Evolutionary conservation across 2,113 vertebrate genomes (phyloP), one percentile per base, ranked within the genome.

Genomic region (Sciurus niger): DNA sequence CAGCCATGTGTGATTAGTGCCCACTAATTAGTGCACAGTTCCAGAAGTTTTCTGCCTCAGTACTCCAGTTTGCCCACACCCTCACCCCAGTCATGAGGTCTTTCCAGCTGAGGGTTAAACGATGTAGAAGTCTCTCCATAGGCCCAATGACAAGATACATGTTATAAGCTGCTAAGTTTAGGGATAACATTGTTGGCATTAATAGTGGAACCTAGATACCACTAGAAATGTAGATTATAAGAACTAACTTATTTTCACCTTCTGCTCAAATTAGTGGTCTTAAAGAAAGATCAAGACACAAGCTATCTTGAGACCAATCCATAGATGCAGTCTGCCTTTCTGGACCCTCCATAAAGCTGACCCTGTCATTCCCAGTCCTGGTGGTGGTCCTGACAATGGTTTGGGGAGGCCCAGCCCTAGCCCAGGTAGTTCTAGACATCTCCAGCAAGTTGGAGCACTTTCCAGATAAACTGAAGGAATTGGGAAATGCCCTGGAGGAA

Each of bases 251-350:
- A 25, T 70, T 91, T 91, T 70, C 70, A 4, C n/a, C 51, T 3
- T 80, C 53, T 73, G 18, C 37, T 77, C 51, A 91, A 67, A 12
- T 89, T 24, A 90, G 63, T 60, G 74, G 24, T 86, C 83, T 95
- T 40, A 48, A 63, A n/a, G 53, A 86, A 89, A 73, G 4, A 17
- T 72, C 51, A 94, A 95, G 80, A n/a, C 22, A 18, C 2, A 9
- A 51, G 14, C 2, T 67, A 22, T 67, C 8, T 43, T 79, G 24
- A 8, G 30, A 7, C 3, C 30, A 28, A 17, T 53, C 7, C 8
- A 13, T 32, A 79, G 46, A 55, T 79, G 6, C 46, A 22, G 63
- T 68, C 8, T 79, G 30, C 12, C 8, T 12, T 13, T 30, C 37
- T 46, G 13, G 32, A 73, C 32, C 12, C 32, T 20, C 13, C 14